Evolutionary conservation across 2,797 vertebrate genomes (phyloP).

Genomic region (Notolabrus celidotus): DNA sequence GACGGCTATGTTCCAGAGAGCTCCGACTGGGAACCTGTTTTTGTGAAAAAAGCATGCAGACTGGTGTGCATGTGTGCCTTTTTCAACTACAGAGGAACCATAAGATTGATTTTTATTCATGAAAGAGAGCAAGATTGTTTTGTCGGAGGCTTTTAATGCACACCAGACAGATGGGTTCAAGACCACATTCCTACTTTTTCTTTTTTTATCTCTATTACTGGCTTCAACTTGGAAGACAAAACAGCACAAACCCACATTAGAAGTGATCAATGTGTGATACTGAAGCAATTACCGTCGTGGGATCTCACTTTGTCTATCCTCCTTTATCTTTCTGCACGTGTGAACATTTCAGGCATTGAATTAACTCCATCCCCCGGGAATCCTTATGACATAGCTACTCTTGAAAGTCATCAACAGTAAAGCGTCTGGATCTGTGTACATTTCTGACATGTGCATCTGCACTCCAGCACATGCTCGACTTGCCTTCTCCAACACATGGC

Average conservation of each 20-base stretch:
- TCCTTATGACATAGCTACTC: conserved; percentile 59
- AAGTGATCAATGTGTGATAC: conserved; percentile 67
- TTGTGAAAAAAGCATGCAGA: conserved; percentile 48
- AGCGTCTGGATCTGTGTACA: conserved; percentile 74
- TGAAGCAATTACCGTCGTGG: conserved; percentile 52
- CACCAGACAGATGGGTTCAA: conserved; percentile 76
- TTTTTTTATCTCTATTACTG: conserved; percentile 36
- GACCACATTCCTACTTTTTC: conserved; percentile 61
- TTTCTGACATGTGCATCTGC: conserved; percentile 64
- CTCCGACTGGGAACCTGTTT: conserved; percentile 58
- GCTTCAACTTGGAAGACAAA: conserved; percentile 71
- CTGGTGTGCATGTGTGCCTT: conserved; percentile 56
- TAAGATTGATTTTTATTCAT: conserved; percentile 68
- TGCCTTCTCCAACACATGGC: conserved; percentile 65
- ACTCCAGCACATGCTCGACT: conserved; percentile 64
- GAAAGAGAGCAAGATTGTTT: conserved; percentile 68
- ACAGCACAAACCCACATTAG: conserved; percentile 52
- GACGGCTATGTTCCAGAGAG: conserved; percentile 57
- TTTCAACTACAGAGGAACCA: conserved; percentile 58
- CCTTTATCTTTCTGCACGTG: conserved; percentile 41
- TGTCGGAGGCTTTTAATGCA: conserved; percentile 69
- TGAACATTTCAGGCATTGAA: conserved; percentile 62
- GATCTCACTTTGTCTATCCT: conserved; percentile 21
- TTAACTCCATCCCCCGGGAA: conserved; percentile 66
- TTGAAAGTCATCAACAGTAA: conserved; percentile 67